Evolutionary conservation across 2,113 vertebrate genomes (phyloP), one percentile per base, ranked within the genome.

Genomic region (Atherinomorus stipes): DNA sequence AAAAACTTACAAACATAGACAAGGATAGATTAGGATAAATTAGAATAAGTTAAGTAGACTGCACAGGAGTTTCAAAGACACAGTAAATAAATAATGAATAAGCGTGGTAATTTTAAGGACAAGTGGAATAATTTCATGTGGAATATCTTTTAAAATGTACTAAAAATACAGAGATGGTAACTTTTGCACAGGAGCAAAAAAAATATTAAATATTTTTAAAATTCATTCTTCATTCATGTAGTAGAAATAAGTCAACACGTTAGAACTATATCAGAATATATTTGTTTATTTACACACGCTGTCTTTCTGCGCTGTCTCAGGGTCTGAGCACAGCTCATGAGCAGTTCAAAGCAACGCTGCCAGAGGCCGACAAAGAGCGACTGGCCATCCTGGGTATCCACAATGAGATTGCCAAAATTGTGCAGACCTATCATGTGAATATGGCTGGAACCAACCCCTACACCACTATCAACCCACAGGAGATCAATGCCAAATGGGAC

Each of bases 401-500:
- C 82, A 99, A 98, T 0, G 98, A 99, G 93, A 97, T 99, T 8
- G 90, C 96, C 65, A 99, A 99, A 93, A 99, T 99, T 3, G 97
- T 98, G 45, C 98, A 99, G 90, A 99, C 97, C 2, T 99, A 99
- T 64, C 97, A 99, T 0, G 97, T 99, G 81, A 99, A 99, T 83
- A 98, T 99, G 92, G 95, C 96, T 0, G 97, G 98, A 44, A 95
- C 92, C 1, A 99, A 99, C 90, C 98, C 98, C 26, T 99, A 99
- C 88, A 98, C 96, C 83, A 95, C 96, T 26, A 99, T 99, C 93
- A 96, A 95, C 42, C 95, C 98, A 28, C 96, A 96, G 57, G 98
- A 99, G 92, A 95, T 99, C 83, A 98, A 98, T 45, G 87, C 92
- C 94, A 99, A 99, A 92, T 99, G 98, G 98, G 98, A 99, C 77